These are phyloP conservation scores for Acipenser ruthenus DNA, from an alignment of 2,797 vertebrate genomes.

Conservation along the genomic window DNA sequence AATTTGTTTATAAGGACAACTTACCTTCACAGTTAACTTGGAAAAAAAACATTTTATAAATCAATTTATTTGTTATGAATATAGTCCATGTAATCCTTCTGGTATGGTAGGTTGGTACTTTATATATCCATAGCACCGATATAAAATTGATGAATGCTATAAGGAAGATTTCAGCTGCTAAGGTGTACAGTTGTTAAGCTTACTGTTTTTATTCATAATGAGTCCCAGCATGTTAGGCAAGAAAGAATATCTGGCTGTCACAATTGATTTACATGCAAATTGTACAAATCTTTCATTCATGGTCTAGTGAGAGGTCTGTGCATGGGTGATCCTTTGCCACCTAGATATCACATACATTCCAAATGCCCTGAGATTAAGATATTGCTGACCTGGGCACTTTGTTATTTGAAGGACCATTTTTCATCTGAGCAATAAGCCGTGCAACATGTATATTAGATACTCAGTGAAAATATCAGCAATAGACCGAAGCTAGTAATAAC, in stretches of 20 bases:
- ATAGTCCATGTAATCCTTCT: not conserved
- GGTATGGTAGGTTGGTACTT: not conserved
- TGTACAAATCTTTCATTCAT: not conserved
- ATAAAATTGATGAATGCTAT: not conserved
- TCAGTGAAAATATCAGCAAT: slow-evolving; percentile 28
- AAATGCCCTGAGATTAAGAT: slow-evolving; percentile 32
- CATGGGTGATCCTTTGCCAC: not conserved
- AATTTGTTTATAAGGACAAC: too few relatives aligned
- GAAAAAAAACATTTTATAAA: too few relatives aligned
- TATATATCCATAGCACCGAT: not conserved
- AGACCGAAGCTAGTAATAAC: slow-evolving; percentile 17
- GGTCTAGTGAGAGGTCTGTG: slow-evolving; percentile 6
- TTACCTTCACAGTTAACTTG: too few relatives aligned
- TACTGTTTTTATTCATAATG: slow-evolving; percentile 12
- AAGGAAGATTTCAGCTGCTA: not conserved
- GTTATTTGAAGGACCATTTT: slow-evolving; percentile 33
- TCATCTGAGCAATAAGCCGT: slow-evolving; percentile 34
- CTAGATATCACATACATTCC: slow-evolving; percentile 8
- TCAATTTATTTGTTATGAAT: not conserved
- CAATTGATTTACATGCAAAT: slow-evolving; percentile 4
- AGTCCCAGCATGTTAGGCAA: not conserved
- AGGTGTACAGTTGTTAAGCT: not conserved
- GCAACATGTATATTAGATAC: slow-evolving; percentile 32
- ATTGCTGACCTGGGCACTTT: slow-evolving; percentile 17
- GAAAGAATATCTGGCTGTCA: slow-evolving; percentile 8